Evolutionary conservation across 2,888 invertebrate genomes (phyloP).

Genomic region (Metellina segmentata): DNA sequence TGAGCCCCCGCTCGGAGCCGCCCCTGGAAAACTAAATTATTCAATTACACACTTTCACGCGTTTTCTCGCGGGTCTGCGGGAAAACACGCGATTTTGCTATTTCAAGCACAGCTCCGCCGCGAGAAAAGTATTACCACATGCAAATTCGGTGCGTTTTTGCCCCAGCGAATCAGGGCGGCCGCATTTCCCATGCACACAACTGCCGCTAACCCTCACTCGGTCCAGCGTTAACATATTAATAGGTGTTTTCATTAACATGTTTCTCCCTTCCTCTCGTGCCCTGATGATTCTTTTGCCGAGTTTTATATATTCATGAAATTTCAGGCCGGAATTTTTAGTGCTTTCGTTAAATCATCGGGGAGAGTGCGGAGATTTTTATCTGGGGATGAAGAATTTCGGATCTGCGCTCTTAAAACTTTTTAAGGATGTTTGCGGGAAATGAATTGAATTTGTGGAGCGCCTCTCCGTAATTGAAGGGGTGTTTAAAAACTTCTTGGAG

Average conservation of each 20-base stretch:
- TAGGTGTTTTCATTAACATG: conserved; percentile 77
- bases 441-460: conserved; percentile 24
- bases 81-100: conserved; percentile 75
- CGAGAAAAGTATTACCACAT: conserved; percentile 75
- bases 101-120: conserved; percentile 43
- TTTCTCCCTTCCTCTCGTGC: conserved; percentile 24
- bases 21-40: conserved; percentile 74
- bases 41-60: conserved; percentile 76
- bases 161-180: conserved; percentile 33
- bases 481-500: not conserved
- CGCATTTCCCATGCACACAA: not conserved
- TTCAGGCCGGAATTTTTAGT: conserved; percentile 68
- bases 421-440: conserved; percentile 30
- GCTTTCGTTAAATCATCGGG: conserved; percentile 76
- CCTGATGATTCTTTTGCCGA: conserved; percentile 63
- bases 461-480: conserved; percentile 21
- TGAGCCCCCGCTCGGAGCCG: conserved; percentile 31
- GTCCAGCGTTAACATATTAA: conserved; percentile 75
- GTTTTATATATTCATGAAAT: conserved; percentile 75
- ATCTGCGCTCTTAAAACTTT: conserved; percentile 24
- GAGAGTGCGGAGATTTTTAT: conserved; percentile 50
- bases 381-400: conserved; percentile 44
- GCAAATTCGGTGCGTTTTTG: conserved; percentile 71
- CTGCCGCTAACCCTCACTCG: conserved; percentile 3
- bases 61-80: conserved; percentile 68